Conservation (phyloP, 2,113 vertebrate species). For the Macquaria ambigua region DNA sequence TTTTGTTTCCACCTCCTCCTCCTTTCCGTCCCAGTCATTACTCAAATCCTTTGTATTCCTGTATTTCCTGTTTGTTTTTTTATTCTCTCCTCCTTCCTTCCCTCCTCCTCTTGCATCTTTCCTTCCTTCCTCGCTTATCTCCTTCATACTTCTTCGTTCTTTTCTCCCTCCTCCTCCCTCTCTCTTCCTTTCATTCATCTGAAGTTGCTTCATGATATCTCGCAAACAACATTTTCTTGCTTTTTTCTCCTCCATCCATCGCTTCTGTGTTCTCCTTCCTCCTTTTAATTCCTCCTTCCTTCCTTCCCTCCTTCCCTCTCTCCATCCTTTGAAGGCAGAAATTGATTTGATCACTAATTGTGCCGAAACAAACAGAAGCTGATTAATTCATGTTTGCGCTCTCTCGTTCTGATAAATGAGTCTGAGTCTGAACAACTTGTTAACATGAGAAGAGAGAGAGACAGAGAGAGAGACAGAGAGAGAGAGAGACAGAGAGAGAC, state of each 20-base stretch:
- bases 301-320: not conserved
- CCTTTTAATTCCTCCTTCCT: not conserved
- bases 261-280: not conserved
- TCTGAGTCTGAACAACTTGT: slow-evolving; percentile 62
- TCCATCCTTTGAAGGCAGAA: slow-evolving; percentile 35
- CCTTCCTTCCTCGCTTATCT: not conserved
- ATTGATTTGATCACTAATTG: slow-evolving; percentile 73
- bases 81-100: not conserved
- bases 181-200: not conserved
- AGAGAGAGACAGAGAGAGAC: no score
- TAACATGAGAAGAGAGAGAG: slow-evolving; percentile 39
- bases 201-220: not conserved
- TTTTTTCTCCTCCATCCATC: not conserved
- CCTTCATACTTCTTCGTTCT: no score
- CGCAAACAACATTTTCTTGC: not conserved
- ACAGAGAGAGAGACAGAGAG: not conserved
- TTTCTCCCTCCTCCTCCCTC: not conserved
- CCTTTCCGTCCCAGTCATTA: no score
- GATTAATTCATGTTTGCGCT: slow-evolving; percentile 73
- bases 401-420: slow-evolving; percentile 63
- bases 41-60: not conserved
- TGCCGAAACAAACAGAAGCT: slow-evolving; percentile 73
- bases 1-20: not conserved
- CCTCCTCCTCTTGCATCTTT: not conserved
- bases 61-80: not conserved